phyloP scores from a whole-genome alignment of 2,888 invertebrate genomes.

The Watsonalla binaria region DNA sequence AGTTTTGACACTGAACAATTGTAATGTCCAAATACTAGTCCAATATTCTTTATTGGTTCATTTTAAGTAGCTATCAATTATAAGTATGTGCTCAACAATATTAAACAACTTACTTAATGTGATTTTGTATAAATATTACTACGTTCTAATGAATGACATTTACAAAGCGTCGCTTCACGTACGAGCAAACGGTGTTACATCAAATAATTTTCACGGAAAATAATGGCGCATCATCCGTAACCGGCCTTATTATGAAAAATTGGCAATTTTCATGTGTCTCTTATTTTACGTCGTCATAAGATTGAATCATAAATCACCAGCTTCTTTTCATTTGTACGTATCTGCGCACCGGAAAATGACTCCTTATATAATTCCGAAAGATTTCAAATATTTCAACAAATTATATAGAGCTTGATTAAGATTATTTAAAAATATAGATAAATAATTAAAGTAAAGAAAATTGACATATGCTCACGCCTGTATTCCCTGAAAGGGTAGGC shows the following conservation, averaged over 20 bases:
- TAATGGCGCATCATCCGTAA: slow-evolving; percentile 42
- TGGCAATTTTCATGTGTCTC: slow-evolving; percentile 75
- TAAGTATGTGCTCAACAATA: too few species aligned
- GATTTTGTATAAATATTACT: too few species aligned
- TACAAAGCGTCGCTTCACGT: neutral
- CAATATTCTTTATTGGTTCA: too few species aligned
- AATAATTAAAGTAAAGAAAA: too few species aligned
- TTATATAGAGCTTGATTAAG: too few species aligned
- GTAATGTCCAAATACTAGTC: too few species aligned
- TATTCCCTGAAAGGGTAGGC: too few species aligned
- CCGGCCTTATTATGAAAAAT: slow-evolving; percentile 70
- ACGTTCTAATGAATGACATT: neutral
- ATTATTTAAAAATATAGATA: too few species aligned
- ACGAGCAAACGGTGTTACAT: slow-evolving; percentile 14
- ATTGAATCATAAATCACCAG: slow-evolving; percentile 70
- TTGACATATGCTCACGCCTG: too few species aligned
- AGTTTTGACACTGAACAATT: too few species aligned
- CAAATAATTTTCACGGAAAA: slow-evolving; percentile 32
- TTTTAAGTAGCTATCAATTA: too few species aligned
- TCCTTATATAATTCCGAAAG: slow-evolving; percentile 29
- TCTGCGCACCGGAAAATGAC: slow-evolving; percentile 55
- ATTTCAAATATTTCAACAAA: neutral
- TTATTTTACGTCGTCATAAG: slow-evolving; percentile 63
- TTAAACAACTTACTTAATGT: too few species aligned
- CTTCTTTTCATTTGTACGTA: slow-evolving; percentile 63